Base-by-base conservation (phyloP, 2,113 vertebrate species). In the Misgurnus anguillicaudatus region DNA sequence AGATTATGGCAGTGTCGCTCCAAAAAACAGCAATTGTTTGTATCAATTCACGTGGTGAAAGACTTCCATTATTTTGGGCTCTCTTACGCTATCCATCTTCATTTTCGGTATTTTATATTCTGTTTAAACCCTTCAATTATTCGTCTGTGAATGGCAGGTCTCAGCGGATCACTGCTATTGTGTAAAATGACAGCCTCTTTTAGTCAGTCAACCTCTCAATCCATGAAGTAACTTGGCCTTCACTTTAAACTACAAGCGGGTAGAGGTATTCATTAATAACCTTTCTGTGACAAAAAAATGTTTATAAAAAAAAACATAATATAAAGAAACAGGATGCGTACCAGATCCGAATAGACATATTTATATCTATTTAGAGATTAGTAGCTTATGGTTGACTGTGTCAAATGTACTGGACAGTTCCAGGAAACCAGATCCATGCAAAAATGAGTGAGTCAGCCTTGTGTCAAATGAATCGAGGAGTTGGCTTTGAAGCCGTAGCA, bases 71-170 rank as follows among this genome's bases (percentile, higher is more conserved):
- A 39, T 64, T 63, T 53, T 24, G 36, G 51, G 9, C 64, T 1
- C 51, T 69, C 69, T 65, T 36, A 21, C 41, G 42, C 42, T 19
- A 24, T 75, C 58, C 65, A 57, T 38, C 39, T 38, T 64, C 21
- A 17, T 53, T 63, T 58, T 64, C 36, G 10, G 41, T 51, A 38
- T 51, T 60, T 51, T 39, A 16, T 80, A 64, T 76, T 80, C 57
- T 62, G 36, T 69, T 83, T 63, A 42, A 45, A 64, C 65, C 58
- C 66, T 72, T 80, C 68, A 72, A 85, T 67, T 42, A 78, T 65
- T 61, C 70, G 62, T 81, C 73, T 77, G 78, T 85, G 84, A 86
- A 80, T 86, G 86, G 82, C 80, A 77, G 84, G 17, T 47, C 73
- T 67, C 55, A 65, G 74, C 60, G 78, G 68, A 87, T 86, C 36